Percentiles rank a stretch among this genome's conserved stretches.
Conservation (phyloP, 2,888 invertebrate genomes). For the Heliconius ismenius region DNA sequence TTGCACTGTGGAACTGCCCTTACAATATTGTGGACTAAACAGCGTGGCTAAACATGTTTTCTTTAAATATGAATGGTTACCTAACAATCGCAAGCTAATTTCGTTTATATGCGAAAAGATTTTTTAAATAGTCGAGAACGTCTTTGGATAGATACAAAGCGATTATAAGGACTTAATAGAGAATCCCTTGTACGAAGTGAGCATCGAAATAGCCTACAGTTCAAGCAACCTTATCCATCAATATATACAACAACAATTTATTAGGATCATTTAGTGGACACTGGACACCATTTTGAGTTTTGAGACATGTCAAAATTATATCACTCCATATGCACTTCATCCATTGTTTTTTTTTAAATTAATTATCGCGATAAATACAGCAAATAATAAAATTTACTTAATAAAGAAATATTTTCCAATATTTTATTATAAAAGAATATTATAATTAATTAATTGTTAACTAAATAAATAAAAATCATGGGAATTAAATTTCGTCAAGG, state of each 20-base stretch:
- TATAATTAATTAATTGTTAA: not conserved
- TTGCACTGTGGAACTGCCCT: conserved; percentile 38
- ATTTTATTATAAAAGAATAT: too few species aligned
- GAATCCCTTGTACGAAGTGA: conserved; percentile 80
- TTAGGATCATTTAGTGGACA: conserved; percentile 48
- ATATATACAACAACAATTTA: conserved; percentile 74
- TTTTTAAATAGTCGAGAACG: conserved; percentile 68
- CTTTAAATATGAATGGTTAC: conserved; percentile 60
- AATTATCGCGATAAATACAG: not conserved
- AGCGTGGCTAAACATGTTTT: conserved; percentile 59
- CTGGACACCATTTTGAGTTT: conserved; percentile 21
- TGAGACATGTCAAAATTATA: conserved; percentile 13
- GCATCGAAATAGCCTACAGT: conserved; percentile 75
- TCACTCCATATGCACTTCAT: not conserved
- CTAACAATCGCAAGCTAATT: conserved; percentile 77
- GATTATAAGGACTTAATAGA: conserved; percentile 77
- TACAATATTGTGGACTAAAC: conserved; percentile 57
- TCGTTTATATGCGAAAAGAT: conserved; percentile 68
- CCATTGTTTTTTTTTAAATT: not conserved
- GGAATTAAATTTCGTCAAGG: not conserved
- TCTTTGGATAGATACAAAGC: conserved; percentile 72
- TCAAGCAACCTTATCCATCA: conserved; percentile 72
- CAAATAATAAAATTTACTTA: not conserved
- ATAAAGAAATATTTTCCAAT: not conserved
- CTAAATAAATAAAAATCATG: not conserved